Evolutionary conservation across 2,113 vertebrate species (phyloP), one percentile per base, ranked within the genome.

Genomic region (Phrynocephalus versicolor): DNA sequence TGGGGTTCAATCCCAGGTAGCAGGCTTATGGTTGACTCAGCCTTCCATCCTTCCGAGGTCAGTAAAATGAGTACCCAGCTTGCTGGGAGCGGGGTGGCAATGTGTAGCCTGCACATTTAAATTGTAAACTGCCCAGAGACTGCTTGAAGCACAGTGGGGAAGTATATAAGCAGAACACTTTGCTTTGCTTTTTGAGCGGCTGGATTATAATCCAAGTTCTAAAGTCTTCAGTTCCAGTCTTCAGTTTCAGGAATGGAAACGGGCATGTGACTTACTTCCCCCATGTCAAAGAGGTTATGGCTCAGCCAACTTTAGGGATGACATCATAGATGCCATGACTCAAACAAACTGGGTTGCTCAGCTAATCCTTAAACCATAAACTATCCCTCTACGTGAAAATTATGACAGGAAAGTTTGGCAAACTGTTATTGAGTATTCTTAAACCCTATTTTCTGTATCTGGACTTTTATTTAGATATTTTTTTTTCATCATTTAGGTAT

Each of bases 401-500:
- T 1, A 33, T 7, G 2, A 1, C 51, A 77, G 55, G 3, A 37
- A 7, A 78, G 55, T 62, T 62, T 79, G 13, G 35, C 57, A 62
- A 33, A 79, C 7, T 69, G 88, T n/a, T 60, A 79, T 71, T 51
- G 10, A 41, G 12, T 65, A 69, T 81, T 92, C 88, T 70, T 60
- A 87, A 92, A 88, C 82, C 67, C 86, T 90, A 74, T 92, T 92
- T 94, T 94, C 92, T 93, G 82, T 88, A 88, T 89, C 86, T 87
- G 62, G 89, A 85, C 89, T 93, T 88, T 30, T 88, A 16, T 58
- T 92, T 92, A 88, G 87, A 85, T 87, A 79, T 87, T n/a, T 27
- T 79, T 27, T 79, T 27, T 2, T 16, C 14, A 81, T 10, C 25
- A 67, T 16, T 33, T 25, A 19, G 51, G 3, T 14, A 30, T 6